Base-by-base conservation (phyloP, 2,888 invertebrate species). In the Synanthedon tipuliformis region DNA sequence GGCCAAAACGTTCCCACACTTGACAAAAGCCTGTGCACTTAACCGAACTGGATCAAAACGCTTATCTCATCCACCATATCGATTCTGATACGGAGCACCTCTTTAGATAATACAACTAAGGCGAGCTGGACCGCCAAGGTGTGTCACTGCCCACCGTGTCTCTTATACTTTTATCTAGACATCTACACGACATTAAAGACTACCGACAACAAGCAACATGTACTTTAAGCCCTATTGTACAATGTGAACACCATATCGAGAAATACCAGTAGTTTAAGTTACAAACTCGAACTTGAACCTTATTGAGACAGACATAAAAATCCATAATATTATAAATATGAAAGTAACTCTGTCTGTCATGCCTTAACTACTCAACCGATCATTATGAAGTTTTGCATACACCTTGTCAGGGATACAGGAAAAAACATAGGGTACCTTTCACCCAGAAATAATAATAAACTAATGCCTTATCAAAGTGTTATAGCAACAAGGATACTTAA, bases 101-200 rank as follows among this genome's bases (percentile, higher is more conserved):
- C 58, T 60, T 60, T 59, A 67, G 66, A 68, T 64, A 64, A 66
- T 63, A 61, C 51, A 45, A 52, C 51, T 48, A 50, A 52, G 54
- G 51, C 54, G 51, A 51, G 50, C 55, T 53, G 53, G 50, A 52
- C 54, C 53, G 50, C 13, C 13, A 34, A 23, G 15, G 15, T n/a
- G 13, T 23, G 49, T 49, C 49, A 49, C 60, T 55, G 57, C 55
- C 57, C 41, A 56, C 56, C 58, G 55, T 60, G 62, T 61, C 66
- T 60, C 66, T 65, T 15, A 45, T 64, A 59, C 56, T 61, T 68
- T 77, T 78, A 80, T 82, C 78, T 75, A 76, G 76, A 76, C 73
- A 81, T 81, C 78, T 78, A 78, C 77, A 75, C 64, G 72, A 73
- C 74, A 63, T 65, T 71, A 74, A 75, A 73, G 71, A 73, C 76